Evolutionary conservation across 2,888 invertebrate genomes (phyloP), one percentile per base, ranked within the genome.

Genomic region (Gisinianus flammeolus): DNA sequence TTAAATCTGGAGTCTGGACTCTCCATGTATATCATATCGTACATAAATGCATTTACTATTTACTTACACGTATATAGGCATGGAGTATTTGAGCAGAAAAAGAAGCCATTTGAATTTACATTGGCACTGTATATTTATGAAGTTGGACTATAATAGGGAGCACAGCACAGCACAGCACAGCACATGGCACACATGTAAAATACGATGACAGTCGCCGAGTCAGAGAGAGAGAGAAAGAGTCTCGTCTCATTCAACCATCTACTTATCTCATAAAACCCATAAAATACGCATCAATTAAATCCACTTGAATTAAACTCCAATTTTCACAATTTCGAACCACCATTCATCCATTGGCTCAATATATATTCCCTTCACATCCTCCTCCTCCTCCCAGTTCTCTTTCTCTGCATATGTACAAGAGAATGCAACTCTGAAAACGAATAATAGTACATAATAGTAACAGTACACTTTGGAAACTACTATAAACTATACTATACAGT

Each of bases 201-300:
- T 35, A 12, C n/a, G 35, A 35, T 5, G 19, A 44, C 19, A 44
- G 35, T 35, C 5, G 12, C 16, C 44, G 12, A 44, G 44, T 44
- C 19, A 16, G 44, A 44, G 8, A 12, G 44, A 44, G 8, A 12
- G 19, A 16, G 12, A 44, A 44, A 44, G 3, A 44, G 44, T 12
- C 44, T 16, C 44, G 12, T 19, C 19, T n/a, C n/a, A n/a, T n/a
- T n/a, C n/a, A n/a, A n/a, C n/a, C n/a, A n/a, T n/a, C 2, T 24
- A 58, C 58, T 44, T 58, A 52, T 31, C 72, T 58, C 58, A n/a
- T 72, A 52, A 24, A 72, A 58, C 58, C 52, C 72, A 72, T 72
- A 72, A 72, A 72, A 72, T 72, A 72, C 72, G 44, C 72, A 72
- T 72, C 72, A 72, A 72, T 72, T 72, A 72, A 72, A 72, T 72